phyloP scores from a whole-genome alignment of 2,888 invertebrate species.

The Gisinianus flammeolus region DNA sequence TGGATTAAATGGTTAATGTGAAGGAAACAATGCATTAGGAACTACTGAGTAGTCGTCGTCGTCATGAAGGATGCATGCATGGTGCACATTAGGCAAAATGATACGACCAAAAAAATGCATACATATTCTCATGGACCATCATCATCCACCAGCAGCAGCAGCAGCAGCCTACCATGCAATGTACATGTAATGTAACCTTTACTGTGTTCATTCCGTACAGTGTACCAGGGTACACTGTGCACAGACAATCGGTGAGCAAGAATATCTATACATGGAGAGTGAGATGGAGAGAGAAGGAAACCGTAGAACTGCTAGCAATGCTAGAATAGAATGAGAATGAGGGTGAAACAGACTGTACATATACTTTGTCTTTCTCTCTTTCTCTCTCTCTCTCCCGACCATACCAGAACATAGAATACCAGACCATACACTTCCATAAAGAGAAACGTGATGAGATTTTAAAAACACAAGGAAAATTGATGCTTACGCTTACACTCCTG shows the following conservation, averaged over 20 bases:
- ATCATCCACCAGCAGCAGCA: conserved; percentile 9
- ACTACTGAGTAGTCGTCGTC: background rate
- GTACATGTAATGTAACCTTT: no score
- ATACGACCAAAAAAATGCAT: conserved; percentile 1
- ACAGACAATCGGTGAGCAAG: no score
- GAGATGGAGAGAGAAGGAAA: no score
- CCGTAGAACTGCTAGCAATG: no score
- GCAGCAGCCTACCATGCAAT: background rate
- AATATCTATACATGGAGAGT: no score
- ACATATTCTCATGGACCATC: conserved; percentile 1
- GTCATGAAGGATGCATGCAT: conserved; percentile 15
- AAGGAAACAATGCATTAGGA: conserved; percentile 12
- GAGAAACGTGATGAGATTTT: conserved; percentile 27
- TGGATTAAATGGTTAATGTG: conserved; percentile 13
- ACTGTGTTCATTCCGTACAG: background rate
- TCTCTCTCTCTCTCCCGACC: no score
- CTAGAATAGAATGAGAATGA: no score
- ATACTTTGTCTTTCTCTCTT: no score
- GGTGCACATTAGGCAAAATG: conserved; percentile 10
- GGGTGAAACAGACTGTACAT: no score
- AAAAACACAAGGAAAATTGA: conserved; percentile 16
- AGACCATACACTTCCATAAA: background rate
- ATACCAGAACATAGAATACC: no score
- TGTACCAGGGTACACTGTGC: no score
- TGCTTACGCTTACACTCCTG: background rate